A percentile compares a stretch with the other conserved stretches of the same genome.
Evolutionary conservation across 2,888 invertebrate genomes (phyloP).

Genomic region (Campoplex capitator): DNA sequence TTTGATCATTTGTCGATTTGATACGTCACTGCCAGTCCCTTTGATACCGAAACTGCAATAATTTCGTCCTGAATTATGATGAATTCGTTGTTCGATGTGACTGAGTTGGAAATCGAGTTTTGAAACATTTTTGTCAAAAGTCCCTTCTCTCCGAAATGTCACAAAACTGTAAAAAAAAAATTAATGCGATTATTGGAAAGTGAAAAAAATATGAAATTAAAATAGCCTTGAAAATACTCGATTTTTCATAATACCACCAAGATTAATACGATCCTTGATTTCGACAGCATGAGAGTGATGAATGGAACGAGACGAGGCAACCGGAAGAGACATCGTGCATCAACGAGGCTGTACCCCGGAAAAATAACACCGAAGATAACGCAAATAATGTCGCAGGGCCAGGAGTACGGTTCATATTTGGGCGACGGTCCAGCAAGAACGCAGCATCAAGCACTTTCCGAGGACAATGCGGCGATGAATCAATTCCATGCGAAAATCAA

Average conservation of each 20-base stretch:
- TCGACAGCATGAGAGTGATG: conserved; percentile 50
- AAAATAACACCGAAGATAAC: conserved; percentile 64
- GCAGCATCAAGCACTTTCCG: conserved; percentile 72
- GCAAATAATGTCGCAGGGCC: conserved; percentile 67
- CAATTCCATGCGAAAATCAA: conserved; percentile 75
- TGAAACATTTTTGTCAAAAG: too few species aligned
- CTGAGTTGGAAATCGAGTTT: too few species aligned
- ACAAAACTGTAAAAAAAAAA: too few species aligned
- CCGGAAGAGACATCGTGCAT: conserved; percentile 66
- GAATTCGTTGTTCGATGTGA: too few species aligned
- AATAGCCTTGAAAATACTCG: background rate
- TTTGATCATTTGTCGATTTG: too few species aligned
- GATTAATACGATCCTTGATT: background rate
- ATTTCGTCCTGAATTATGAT: too few species aligned
- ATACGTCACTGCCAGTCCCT: too few species aligned
- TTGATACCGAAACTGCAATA: too few species aligned
- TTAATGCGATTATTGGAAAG: too few species aligned
- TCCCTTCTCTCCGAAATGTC: too few species aligned
- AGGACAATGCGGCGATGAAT: conserved; percentile 70
- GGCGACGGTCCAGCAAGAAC: conserved; percentile 71
- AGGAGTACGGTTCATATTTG: conserved; percentile 68
- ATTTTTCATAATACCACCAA: background rate
- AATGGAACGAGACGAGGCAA: conserved; percentile 65
- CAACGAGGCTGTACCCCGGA: conserved; percentile 50
- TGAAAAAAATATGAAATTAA: background rate